Evolutionary conservation across 2,888 invertebrate species (phyloP).

Genomic region (Itoplectis maculator): DNA sequence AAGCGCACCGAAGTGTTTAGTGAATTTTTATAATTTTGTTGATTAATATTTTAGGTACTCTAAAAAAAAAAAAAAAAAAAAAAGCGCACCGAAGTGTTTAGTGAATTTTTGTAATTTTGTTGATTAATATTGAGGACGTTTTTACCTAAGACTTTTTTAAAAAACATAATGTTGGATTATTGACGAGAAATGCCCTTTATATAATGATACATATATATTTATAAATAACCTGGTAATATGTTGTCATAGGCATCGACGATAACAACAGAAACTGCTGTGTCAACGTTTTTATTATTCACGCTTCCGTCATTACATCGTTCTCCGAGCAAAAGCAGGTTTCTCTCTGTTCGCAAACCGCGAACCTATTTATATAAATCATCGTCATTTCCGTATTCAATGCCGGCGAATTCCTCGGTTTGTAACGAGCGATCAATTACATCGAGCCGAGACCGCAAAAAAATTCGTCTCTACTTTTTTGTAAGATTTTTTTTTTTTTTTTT

Average conservation of each 20-base stretch:
- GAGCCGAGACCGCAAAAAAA: background rate
- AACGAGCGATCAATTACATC: background rate
- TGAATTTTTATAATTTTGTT: background rate
- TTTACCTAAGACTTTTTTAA: too few species aligned
- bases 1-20: too few species aligned
- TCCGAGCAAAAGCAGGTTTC: slow-evolving; percentile 22
- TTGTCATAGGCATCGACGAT: background rate
- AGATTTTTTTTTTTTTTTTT: background rate
- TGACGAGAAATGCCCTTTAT: too few species aligned
- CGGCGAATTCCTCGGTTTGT: background rate
- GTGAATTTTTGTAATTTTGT: too few species aligned
- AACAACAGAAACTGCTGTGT: slow-evolving; percentile 20
- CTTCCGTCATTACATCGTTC: slow-evolving; percentile 31
- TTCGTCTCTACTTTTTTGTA: background rate
- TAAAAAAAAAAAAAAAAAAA: too few species aligned
- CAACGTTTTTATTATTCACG: slow-evolving; percentile 44
- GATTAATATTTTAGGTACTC: background rate
- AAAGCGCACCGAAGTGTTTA: too few species aligned
- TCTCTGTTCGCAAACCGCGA: background rate
- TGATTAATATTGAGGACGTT: too few species aligned
- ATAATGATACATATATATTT: too few species aligned
- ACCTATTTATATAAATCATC: background rate
- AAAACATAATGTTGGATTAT: too few species aligned
- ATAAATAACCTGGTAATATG: too few species aligned
- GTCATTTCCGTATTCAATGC: background rate